A percentile compares a stretch with the other conserved stretches of the same genome.
Conservation (phyloP, 2,113 vertebrate species). For the Vanacampus margaritifer region DNA sequence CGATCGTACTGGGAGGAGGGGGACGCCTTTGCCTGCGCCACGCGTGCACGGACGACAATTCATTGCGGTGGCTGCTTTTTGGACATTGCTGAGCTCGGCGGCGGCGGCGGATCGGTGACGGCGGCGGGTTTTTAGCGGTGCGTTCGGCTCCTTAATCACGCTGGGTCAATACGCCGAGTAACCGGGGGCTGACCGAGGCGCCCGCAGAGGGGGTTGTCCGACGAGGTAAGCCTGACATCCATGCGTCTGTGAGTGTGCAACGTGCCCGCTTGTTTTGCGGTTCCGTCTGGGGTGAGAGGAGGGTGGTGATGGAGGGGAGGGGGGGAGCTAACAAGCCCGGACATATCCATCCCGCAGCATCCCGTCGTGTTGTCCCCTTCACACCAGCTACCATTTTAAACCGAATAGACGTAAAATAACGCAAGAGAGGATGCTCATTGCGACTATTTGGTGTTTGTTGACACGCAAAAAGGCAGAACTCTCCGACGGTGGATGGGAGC, state of each 20-base stretch:
- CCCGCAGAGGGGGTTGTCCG: slow-evolving; percentile 7
- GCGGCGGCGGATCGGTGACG: slow-evolving; percentile 1
- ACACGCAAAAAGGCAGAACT: not conserved
- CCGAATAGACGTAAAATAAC: not conserved
- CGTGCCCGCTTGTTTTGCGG: not conserved
- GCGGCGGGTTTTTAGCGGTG: slow-evolving; percentile 29
- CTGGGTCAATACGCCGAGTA: slow-evolving; percentile 54
- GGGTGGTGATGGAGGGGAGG: not conserved
- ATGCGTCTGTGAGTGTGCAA: not conserved
- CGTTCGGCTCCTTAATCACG: slow-evolving; percentile 37
- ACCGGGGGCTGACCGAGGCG: slow-evolving; percentile 21
- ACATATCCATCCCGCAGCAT: slow-evolving; percentile 38
- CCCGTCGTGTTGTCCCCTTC: slow-evolving; percentile 38
- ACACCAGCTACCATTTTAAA: not conserved
- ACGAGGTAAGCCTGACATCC: slow-evolving; percentile 43
- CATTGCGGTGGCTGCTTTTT: slow-evolving; percentile 19
- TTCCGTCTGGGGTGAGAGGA: not conserved
- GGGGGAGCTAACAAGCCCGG: not conserved
- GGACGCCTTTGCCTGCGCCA: not conserved
- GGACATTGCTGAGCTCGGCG: slow-evolving; percentile 28
- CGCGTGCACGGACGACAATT: slow-evolving; percentile 21
- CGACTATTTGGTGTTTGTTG: not conserved
- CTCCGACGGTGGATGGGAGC: not conserved
- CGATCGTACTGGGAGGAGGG: slow-evolving; percentile 14
- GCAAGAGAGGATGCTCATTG: not conserved